Evolutionary conservation across 2,113 vertebrate genomes (phyloP), one percentile per base, ranked within the genome.

Genomic region (Gallinago jamesoni): DNA sequence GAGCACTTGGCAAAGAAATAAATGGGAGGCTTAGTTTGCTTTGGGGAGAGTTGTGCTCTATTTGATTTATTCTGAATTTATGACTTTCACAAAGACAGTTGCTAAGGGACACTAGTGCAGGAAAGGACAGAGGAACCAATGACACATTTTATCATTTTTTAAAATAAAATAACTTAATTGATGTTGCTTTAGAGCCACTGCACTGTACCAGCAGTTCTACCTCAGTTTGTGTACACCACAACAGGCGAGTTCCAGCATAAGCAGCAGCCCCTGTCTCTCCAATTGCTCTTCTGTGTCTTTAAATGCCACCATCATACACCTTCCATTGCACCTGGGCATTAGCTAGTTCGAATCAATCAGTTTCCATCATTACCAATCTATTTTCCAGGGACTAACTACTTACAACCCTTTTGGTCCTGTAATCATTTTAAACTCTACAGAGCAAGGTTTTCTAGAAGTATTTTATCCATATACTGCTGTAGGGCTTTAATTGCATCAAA

Each of bases 401-500:
- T 83, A 37, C 66, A 95, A 79, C 12, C 41, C 90, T 82, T 84
- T 88, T 84, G 59, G 75, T 75, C 68, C 33, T 82, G 82, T 70
- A 87, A 69, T 85, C 10, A 63, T 90, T 96, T 95, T 72, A 73
- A 95, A 91, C 35, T 66, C 70, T 35, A 39, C 57, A 84, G 35
- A 88, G 43, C 43, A 87, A 73, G 35, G 33, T 85, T 84, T 78
- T 94, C 72, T 75, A 43, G n/a, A 87, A 94, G 45, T 81, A 76
- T 73, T 84, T 93, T 89, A 88, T 53, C 62, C 68, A 10, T 80
- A 56, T 37, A 91, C 50, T 93, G 89, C 86, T 94, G 57, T 48
- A 93, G 85, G 81, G 87, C n/a, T 94, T 93, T 84, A 95, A 92
- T 69, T 91, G 87, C 45, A 94, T 83, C 62, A 89, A 94, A 95